Conservation (phyloP, 2,797 vertebrate genomes). For the Acrocephalus scirpaceus region DNA sequence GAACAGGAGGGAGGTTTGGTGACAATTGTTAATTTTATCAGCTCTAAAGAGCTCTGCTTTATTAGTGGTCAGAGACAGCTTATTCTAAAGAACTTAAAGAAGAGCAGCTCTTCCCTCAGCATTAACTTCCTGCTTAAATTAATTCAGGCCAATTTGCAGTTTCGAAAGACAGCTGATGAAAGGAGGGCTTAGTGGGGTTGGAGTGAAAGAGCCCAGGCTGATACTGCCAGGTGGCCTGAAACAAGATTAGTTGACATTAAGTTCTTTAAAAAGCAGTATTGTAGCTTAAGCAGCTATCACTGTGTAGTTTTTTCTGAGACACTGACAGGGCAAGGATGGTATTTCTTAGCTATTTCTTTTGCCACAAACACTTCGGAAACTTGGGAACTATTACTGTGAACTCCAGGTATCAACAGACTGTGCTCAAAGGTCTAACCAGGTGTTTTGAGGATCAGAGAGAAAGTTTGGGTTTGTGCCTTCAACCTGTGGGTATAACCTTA, state of each 20-base stretch:
- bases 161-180: background rate
- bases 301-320: background rate
- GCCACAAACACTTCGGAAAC: background rate
- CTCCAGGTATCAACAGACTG: background rate
- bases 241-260: conserved; percentile 14
- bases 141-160: conserved; percentile 27
- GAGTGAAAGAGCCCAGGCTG: background rate
- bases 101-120: background rate
- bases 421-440: background rate
- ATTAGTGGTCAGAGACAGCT: background rate
- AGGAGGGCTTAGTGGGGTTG: background rate
- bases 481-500: background rate
- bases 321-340: background rate
- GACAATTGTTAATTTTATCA: conserved; percentile 13
- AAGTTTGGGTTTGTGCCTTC: background rate
- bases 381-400: background rate
- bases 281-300: background rate
- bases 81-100: background rate
- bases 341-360: background rate
- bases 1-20: background rate
- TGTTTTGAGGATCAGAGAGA: background rate
- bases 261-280: background rate
- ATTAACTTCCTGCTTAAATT: background rate
- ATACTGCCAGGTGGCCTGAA: conserved; percentile 33
- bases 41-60: background rate